These are phyloP conservation scores for Caenorhabditis elegans DNA, from an alignment of 1,140 invertebrate species.

Conservation along the genomic window WBcel235 BX284604.4:17410001-17410500, in stretches of 20 bases:
- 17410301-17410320: neutral
- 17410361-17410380: no score
- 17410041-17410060: slow-evolving; percentile 30
- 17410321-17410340: neutral
- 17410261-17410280: no score
- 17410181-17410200: neutral
- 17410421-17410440: no score
- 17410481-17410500: no score
- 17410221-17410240: neutral
- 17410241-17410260: no score
- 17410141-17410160: slow-evolving; percentile 61
- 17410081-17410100: slow-evolving; percentile 64
- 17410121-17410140: slow-evolving; percentile 64
- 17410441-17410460: no score
- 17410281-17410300: neutral
- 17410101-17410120: slow-evolving; percentile 65
- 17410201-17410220: neutral
- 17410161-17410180: slow-evolving; percentile 62
- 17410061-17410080: slow-evolving; percentile 54
- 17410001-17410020: no score
- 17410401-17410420: no score
- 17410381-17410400: no score
- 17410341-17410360: slow-evolving; percentile 18
- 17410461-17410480: no score
- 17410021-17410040: no score